A percentile compares a stretch with the other conserved stretches of the same genome.
These are phyloP conservation scores for Metopolophium dirhodum DNA, from an alignment of 1,140 invertebrate species.

Conservation along the genomic window DNA sequence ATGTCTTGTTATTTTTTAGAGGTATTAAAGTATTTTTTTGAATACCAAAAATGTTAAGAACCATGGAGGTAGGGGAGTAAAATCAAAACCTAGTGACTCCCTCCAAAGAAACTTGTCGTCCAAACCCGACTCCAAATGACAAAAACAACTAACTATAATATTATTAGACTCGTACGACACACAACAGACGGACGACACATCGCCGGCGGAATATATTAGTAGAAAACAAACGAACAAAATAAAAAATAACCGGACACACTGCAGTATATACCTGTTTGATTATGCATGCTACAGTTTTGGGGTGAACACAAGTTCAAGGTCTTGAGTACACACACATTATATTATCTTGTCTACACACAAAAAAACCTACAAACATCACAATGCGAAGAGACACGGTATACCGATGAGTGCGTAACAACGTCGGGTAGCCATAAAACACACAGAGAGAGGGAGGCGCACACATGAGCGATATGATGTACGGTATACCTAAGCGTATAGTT, in stretches of 20 bases:
- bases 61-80: neutral
- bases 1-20: neutral
- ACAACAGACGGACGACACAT: neutral
- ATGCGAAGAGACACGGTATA: conserved; percentile 36
- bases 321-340: neutral
- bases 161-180: neutral
- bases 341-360: neutral
- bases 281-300: conserved; percentile 56
- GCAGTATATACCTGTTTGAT: conserved; percentile 49
- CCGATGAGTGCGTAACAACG: conserved; percentile 29
- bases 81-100: neutral
- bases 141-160: neutral
- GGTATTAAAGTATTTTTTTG: neutral
- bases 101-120: neutral
- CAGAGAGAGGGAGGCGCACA: too few species aligned
- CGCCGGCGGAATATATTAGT: neutral
- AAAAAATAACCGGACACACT: conserved; percentile 45
- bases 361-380: conserved; percentile 7
- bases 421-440: conserved; percentile 31
- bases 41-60: neutral
- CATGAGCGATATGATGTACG: neutral
- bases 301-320: conserved; percentile 56
- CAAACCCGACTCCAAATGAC: neutral
- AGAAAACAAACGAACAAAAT: neutral
- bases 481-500: neutral